Conservation (phyloP, 2,888 invertebrate genomes). For the Pegoplata infirma region DNA sequence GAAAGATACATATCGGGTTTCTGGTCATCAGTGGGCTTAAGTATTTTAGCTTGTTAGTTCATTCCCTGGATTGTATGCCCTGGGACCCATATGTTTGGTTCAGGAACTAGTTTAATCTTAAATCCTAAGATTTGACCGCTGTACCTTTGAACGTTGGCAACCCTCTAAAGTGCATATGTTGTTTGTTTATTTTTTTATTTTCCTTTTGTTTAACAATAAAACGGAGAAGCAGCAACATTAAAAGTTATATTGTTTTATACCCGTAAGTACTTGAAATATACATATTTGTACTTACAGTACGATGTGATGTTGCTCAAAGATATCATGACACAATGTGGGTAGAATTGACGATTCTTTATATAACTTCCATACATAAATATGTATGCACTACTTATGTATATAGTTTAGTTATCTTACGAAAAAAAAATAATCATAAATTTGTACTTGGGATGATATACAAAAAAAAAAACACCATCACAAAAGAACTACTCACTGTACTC, state of each 20-base stretch:
- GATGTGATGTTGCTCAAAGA: conserved; percentile 33
- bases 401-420: conserved; percentile 4
- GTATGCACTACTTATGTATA: neutral
- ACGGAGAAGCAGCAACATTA: neutral
- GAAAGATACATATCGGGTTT: too few species aligned
- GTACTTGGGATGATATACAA: conserved; percentile 35
- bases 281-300: neutral
- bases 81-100: too few species aligned
- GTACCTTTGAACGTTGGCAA: too few species aligned
- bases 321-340: conserved; percentile 50
- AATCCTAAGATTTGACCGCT: too few species aligned
- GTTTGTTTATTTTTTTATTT: neutral
- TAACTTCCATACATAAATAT: too few species aligned
- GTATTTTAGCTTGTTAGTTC: too few species aligned
- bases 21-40: too few species aligned
- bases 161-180: neutral
- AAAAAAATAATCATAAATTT: conserved; percentile 44
- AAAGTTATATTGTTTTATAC: neutral
- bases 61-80: too few species aligned
- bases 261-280: neutral
- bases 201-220: neutral
- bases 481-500: conserved; percentile 15
- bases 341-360: conserved; percentile 40
- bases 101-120: too few species aligned
- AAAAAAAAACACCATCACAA: conserved; percentile 13